phyloP scores from a whole-genome alignment of 2,888 invertebrate species.

The Ptilodon capucinus region DNA sequence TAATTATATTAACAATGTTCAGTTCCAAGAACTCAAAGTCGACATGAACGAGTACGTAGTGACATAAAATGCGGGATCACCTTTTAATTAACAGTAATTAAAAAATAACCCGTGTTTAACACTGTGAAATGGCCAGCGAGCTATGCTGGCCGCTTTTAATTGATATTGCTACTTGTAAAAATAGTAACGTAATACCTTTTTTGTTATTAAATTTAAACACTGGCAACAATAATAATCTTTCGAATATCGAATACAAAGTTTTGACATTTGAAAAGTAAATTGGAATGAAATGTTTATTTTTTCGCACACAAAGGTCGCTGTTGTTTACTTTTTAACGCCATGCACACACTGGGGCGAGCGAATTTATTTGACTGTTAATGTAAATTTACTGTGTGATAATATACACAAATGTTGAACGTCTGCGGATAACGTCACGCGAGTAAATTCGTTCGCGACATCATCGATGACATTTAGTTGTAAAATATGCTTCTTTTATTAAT shows the following conservation, averaged over 20 bases:
- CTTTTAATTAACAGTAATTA: conserved; percentile 31
- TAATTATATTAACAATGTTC: not conserved
- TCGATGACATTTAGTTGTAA: too few relatives aligned
- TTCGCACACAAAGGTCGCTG: not conserved
- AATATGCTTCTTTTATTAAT: too few relatives aligned
- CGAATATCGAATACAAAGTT: not conserved
- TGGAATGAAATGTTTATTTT: not conserved
- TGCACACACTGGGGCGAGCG: too few relatives aligned
- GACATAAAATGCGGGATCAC: conserved; percentile 8
- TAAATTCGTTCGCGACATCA: too few relatives aligned
- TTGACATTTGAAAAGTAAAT: not conserved
- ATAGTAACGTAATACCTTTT: conserved; percentile 5
- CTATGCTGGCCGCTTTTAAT: conserved; percentile 13
- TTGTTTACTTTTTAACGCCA: not conserved
- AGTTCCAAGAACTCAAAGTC: conserved; percentile 14
- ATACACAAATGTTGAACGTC: too few relatives aligned
- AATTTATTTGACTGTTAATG: too few relatives aligned
- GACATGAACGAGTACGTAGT: not conserved
- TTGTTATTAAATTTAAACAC: not conserved
- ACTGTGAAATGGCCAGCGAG: conserved; percentile 9
- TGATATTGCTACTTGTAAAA: conserved; percentile 19
- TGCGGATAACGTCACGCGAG: too few relatives aligned
- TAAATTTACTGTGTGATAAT: too few relatives aligned
- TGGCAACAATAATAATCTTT: not conserved
- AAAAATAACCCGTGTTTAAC: conserved; percentile 21